These are phyloP conservation scores for Octodonta nipae DNA, from an alignment of 2,888 invertebrate genomes.

Conservation along the genomic window DNA sequence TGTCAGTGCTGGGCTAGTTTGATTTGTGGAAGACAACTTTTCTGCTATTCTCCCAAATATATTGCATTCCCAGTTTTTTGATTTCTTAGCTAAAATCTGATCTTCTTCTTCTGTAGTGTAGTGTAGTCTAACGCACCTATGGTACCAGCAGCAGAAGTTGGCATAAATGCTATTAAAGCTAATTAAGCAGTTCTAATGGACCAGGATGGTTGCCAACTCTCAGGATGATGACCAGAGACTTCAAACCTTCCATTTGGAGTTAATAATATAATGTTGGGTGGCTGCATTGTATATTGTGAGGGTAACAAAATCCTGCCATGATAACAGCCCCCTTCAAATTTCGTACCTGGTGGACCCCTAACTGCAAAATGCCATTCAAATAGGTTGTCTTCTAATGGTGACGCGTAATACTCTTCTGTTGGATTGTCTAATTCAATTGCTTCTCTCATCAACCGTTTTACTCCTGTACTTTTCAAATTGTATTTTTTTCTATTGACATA, in stretches of 20 bases:
- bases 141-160: constrained; percentile 76
- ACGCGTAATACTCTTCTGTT: constrained; percentile 79
- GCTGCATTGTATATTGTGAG: constrained; percentile 93
- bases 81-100: constrained; percentile 62
- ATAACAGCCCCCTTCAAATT: constrained; percentile 82
- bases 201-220: constrained; percentile 96
- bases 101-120: constrained; percentile 74
- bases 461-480: constrained; percentile 57
- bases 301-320: constrained; percentile 86
- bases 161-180: constrained; percentile 90
- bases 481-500: constrained; percentile 44
- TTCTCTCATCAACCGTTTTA: constrained; percentile 85
- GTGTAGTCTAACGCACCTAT: constrained; percentile 84
- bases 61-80: constrained; percentile 49
- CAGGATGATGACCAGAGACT: constrained; percentile 88
- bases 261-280: constrained; percentile 82
- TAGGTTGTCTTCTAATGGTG: constrained; percentile 84
- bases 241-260: constrained; percentile 92
- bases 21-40: constrained; percentile 36
- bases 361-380: constrained; percentile 98
- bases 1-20: constrained; percentile 30
- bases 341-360: constrained; percentile 73
- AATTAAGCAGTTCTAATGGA: constrained; percentile 84
- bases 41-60: constrained; percentile 47
- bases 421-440: constrained; percentile 73